Percentiles rank a stretch among this genome's conserved stretches.
Conservation (phyloP, 2,113 vertebrate species). For the Grantiella picta region DNA sequence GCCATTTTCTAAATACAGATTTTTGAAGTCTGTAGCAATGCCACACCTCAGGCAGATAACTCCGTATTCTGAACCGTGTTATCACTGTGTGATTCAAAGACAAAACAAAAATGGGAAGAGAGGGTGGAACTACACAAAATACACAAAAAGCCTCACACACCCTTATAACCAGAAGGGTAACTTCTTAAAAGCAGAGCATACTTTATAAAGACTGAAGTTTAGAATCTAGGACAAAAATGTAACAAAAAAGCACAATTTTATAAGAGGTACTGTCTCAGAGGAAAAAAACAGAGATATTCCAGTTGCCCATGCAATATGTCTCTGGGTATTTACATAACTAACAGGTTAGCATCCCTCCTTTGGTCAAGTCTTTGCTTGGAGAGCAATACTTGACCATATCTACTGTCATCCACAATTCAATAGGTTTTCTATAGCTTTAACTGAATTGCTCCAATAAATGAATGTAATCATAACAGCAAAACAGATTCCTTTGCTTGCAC, state of each 20-base stretch:
- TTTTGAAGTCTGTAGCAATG: not conserved
- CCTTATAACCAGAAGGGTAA: not conserved
- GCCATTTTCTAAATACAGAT: not conserved
- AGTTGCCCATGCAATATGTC: not conserved
- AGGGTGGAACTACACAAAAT: not conserved
- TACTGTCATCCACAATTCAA: not conserved
- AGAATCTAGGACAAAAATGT: not conserved
- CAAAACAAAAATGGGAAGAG: not conserved
- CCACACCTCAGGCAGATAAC: not conserved
- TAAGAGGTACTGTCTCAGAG: not conserved
- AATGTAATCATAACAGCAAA: not conserved
- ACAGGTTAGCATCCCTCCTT: not conserved
- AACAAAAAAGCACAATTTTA: not conserved
- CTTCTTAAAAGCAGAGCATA: not conserved
- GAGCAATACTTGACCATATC: not conserved
- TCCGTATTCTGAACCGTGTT: not conserved
- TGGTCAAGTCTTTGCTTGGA: not conserved
- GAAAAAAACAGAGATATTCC: not conserved
- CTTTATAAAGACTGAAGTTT: not conserved
- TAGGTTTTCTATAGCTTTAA: not conserved
- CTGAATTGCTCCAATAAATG: not conserved
- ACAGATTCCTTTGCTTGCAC: not conserved
- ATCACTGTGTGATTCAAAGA: not conserved
- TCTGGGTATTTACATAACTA: not conserved
- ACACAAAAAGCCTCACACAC: rapidly evolving